Evolutionary conservation across 2,797 vertebrate species (phyloP), one percentile per base, ranked within the genome.

Genomic region (Tenualosa thibaudeaui): DNA sequence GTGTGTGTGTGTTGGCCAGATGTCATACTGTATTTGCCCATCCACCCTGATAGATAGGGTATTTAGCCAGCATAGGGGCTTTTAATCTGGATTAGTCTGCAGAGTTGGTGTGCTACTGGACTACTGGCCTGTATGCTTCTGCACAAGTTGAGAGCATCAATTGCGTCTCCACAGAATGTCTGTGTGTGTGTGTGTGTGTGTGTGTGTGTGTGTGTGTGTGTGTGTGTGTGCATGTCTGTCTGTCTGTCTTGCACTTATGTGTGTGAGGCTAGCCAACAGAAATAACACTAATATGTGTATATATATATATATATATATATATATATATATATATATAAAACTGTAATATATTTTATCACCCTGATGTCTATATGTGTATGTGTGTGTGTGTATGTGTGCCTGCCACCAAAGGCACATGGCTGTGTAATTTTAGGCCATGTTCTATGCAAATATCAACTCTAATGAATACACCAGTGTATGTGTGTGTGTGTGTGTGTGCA

Each of bases 1-100:
- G 31, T n/a, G 31, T n/a, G 31, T 91, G 65, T 88, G 17, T 84
- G 81, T 15, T 65, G 83, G 84, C 86, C 86, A 90, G 56, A 86
- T 84, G 84, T 71, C 81, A 65, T 31, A 40, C 51, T 54, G 49
- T 37, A 81, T 85, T 60, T 71, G 81, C 2, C 53, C 12, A 5
- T 54, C 87, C 31, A 49, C 71, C 26, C 85, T 17, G 22, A 51
- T 19, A 82, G 50, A 51, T n/a, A 81, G 50, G 40, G 84, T 58
- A 83, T 83, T 83, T 62, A 84, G 82, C 13, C 78, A 71, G 84
- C 15, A 1, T 83, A 50, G 19, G 50, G 62, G 51, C 17, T 24
- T 12, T 84, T 62, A 81, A 49, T 81, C 43, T 31, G 51, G 43
- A 81, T 85, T 81, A 85, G 78, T 37, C 37, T 37, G 12, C 62